A percentile compares a stretch with the other conserved stretches of the same genome.
These are phyloP conservation scores for Bovichtus variegatus DNA, from an alignment of 2,797 vertebrate genomes.

Conservation along the genomic window DNA sequence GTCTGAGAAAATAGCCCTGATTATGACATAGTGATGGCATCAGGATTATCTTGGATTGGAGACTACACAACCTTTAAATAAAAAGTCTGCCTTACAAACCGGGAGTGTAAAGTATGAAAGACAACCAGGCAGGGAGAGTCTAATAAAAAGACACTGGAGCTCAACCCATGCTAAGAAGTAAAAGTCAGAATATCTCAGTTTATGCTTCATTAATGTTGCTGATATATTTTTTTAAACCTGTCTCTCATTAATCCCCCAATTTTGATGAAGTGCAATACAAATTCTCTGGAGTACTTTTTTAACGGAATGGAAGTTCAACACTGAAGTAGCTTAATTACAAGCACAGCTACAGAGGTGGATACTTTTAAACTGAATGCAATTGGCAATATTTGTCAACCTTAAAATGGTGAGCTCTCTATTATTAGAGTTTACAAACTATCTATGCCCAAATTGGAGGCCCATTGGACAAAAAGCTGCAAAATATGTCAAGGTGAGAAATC, in stretches of 20 bases:
- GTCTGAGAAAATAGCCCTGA: not conserved
- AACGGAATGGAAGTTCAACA: not conserved
- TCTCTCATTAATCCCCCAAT: not conserved
- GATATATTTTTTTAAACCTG: not conserved
- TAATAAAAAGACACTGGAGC: not conserved
- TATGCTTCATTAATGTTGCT: not conserved
- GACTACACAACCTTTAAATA: not conserved
- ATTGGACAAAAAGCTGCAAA: conserved; percentile 32
- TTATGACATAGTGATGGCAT: not conserved
- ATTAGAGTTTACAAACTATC: conserved; percentile 48
- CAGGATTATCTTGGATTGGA: not conserved
- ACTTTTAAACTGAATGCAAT: conserved; percentile 15
- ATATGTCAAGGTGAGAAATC: conserved; percentile 51
- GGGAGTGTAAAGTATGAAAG: not conserved
- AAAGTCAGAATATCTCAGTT: not conserved
- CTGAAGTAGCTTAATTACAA: conserved; percentile 6
- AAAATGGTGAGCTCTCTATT: conserved; percentile 27
- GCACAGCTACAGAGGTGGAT: conserved; percentile 21
- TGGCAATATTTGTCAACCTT: conserved; percentile 19
- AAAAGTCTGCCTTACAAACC: not conserved
- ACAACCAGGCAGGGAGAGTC: not conserved
- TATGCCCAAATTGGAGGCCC: conserved; percentile 35
- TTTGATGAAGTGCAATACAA: conserved; percentile 3
- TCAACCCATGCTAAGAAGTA: not conserved
- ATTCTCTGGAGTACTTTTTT: conserved; percentile 14